phyloP scores from a whole-genome alignment of 2,113 vertebrate genomes.

The Micronycteris hirsuta region DNA sequence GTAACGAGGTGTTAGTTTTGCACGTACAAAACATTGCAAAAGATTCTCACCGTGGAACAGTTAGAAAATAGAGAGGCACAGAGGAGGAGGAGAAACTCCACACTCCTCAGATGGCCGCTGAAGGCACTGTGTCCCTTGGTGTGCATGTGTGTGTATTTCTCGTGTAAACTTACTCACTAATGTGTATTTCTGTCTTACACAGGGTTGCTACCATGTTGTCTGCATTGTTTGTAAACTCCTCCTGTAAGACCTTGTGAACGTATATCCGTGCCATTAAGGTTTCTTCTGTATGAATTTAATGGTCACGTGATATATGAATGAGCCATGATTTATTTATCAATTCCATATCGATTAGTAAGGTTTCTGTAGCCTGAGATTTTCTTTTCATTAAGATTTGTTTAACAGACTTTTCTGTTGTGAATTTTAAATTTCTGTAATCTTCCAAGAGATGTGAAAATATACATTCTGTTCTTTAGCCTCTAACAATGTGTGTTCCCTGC shows the following conservation, averaged over 20 bases:
- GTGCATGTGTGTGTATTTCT: background rate
- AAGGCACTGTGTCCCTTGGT: background rate
- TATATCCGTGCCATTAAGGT: background rate
- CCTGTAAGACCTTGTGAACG: background rate
- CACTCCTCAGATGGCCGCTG: background rate
- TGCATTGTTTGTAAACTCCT: background rate
- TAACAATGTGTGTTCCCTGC: background rate
- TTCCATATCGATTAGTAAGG: background rate
- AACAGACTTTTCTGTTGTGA: background rate
- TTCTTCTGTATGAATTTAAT: background rate
- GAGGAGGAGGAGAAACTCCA: background rate
- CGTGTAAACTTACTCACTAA: background rate
- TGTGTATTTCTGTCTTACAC: background rate
- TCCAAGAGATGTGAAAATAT: background rate
- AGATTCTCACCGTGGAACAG: background rate
- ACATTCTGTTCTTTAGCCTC: constrained; percentile 2
- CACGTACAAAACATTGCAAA: background rate
- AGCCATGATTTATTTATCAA: background rate
- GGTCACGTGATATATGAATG: background rate
- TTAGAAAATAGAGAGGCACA: background rate
- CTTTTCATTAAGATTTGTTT: constrained; percentile 27
- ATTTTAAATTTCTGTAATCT: background rate
- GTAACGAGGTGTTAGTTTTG: background rate
- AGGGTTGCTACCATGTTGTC: background rate
- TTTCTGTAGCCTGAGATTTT: constrained; percentile 9